These are phyloP conservation scores for Sminthurinus aureus DNA, from an alignment of 2,888 invertebrate species.

Conservation along the genomic window DNA sequence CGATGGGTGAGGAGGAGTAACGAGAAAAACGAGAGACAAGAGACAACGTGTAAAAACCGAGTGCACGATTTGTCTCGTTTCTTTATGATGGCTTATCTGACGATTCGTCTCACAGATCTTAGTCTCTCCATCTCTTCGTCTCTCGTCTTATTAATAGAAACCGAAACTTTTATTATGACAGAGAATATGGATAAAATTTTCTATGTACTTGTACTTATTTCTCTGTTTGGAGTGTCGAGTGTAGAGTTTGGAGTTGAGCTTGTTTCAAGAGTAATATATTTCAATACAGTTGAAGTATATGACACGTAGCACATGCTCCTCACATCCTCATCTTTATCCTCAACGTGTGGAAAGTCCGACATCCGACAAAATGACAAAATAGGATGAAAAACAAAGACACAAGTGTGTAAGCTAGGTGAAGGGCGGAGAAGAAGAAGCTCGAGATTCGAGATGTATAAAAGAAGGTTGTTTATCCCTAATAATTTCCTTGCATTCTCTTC, in stretches of 20 bases:
- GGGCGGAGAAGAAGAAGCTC: neutral
- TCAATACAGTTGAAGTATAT: no score
- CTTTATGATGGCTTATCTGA: conserved; percentile 21
- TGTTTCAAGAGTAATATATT: no score
- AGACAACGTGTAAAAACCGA: neutral
- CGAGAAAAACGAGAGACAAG: neutral
- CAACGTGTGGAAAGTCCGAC: neutral
- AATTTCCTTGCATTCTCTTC: neutral
- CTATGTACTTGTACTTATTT: no score
- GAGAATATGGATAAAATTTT: neutral
- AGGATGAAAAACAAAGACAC: conserved; percentile 12
- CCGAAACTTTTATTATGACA: conserved; percentile 31
- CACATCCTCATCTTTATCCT: no score
- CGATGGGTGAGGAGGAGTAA: neutral
- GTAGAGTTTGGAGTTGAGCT: no score
- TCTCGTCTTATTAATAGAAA: conserved; percentile 19
- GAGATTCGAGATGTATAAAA: neutral
- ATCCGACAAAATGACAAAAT: neutral
- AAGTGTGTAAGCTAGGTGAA: conserved; percentile 16
- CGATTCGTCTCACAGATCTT: conserved; percentile 3
- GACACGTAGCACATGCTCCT: no score
- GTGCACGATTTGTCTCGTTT: conserved; percentile 20
- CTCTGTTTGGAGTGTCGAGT: no score
- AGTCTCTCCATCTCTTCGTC: neutral
- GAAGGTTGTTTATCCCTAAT: neutral